phyloP scores from a whole-genome alignment of 2,888 invertebrate genomes.

The Rhyacophila evoluta region DNA sequence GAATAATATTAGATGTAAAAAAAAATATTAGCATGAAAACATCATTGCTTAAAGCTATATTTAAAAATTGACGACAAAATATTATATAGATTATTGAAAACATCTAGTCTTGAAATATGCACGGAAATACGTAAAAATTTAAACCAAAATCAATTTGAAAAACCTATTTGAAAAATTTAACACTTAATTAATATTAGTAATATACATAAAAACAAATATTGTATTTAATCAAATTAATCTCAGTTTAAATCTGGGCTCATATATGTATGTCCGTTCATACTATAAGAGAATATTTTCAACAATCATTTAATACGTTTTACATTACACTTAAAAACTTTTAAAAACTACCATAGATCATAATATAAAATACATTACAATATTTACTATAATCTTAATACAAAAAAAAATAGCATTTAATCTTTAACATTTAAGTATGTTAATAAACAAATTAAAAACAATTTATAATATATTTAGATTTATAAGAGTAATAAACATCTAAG shows the following conservation, averaged over 20 bases:
- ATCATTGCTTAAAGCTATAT: not conserved
- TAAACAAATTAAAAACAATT: no score
- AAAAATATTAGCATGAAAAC: no score
- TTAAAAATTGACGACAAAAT: not conserved
- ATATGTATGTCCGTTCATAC: slow-evolving; percentile 36
- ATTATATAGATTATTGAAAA: not conserved
- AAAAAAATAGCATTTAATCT: no score
- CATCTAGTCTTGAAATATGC: slow-evolving; percentile 25
- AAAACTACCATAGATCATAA: no score
- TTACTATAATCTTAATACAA: no score
- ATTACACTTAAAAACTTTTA: no score
- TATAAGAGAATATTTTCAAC: slow-evolving; percentile 7
- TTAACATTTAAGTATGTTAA: no score
- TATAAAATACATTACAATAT: no score
- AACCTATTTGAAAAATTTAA: not conserved
- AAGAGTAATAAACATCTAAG: no score
- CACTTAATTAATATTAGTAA: not conserved
- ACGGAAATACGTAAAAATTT: slow-evolving; percentile 40
- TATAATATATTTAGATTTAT: no score
- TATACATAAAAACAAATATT: not conserved
- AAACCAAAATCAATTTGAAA: slow-evolving; percentile 39
- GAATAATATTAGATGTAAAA: no score
- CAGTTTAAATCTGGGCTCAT: slow-evolving; percentile 42
- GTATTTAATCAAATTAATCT: slow-evolving; percentile 33
- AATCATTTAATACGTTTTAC: not conserved